Conservation (phyloP, 2,888 invertebrate genomes). For the Heterodera filipjevi region DNA sequence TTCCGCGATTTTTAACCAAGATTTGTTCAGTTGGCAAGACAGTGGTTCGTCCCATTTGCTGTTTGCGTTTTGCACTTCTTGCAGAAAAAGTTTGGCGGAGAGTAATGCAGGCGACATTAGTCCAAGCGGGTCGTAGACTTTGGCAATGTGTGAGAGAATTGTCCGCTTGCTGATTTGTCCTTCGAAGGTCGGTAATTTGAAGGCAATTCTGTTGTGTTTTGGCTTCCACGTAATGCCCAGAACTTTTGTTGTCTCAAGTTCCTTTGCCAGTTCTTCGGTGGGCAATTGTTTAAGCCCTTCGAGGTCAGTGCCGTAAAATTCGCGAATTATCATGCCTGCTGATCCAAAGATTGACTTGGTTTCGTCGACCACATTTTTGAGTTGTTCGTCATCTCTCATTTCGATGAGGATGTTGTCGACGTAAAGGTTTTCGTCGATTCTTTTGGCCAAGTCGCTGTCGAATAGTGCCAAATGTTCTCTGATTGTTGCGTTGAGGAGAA, state of each 20-base stretch:
- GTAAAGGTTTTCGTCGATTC: conserved; percentile 31
- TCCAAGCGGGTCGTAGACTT: conserved; percentile 37
- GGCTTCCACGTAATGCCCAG: conserved; percentile 30
- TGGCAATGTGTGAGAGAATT: conserved; percentile 27
- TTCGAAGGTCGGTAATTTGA: background rate
- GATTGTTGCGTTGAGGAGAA: background rate
- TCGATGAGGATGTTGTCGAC: conserved; percentile 39
- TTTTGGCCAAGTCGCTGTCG: background rate
- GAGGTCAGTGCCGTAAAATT: conserved; percentile 1
- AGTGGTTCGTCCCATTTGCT: background rate
- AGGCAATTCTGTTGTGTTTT: background rate
- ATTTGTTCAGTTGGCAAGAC: background rate
- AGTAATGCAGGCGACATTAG: conserved; percentile 27
- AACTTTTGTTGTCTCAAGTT: conserved; percentile 8
- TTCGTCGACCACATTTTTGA: background rate
- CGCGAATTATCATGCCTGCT: conserved; percentile 1
- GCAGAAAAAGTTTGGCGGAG: conserved; percentile 28
- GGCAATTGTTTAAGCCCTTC: background rate
- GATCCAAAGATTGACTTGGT: background rate
- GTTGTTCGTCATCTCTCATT: background rate
- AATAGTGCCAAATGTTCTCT: background rate
- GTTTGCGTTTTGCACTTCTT: conserved; percentile 18
- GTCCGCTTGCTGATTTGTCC: conserved; percentile 30
- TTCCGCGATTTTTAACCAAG: background rate
- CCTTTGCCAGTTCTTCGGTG: background rate